Base-by-base conservation (phyloP, 1,140 invertebrate species). In the Copidosoma floridanum region DNA sequence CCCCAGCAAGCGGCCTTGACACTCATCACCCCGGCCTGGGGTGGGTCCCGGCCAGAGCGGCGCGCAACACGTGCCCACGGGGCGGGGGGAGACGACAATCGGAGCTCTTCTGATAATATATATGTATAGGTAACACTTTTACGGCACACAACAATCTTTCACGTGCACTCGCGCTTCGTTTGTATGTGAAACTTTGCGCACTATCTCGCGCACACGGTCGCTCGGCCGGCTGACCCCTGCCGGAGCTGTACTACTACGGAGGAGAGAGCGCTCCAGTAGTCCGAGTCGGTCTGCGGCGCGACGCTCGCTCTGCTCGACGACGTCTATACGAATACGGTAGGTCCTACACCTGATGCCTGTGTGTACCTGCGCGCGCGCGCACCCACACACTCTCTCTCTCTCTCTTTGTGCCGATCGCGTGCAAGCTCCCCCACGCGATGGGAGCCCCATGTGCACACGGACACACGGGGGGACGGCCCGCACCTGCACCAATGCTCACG, bases 271-370 rank as follows among this genome's bases (percentile, higher is more conserved):
- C 56, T 27, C 27, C 61, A 74, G 65, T 71, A 64, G 66, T 68
- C 56, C 24, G 57, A 57, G 65, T 73, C 71, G 69, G 72, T 56
- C 46, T 62, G 53, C 53, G 46, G 18, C 4, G 26, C 46, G 54
- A 20, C 43, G 65, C 69, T 69, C 65, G 62, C 66, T 69, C 18
- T 23, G 35, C 11, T 21, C 6, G 29, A 37, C 12, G 47, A n/a
- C n/a, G n/a, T n/a, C n/a, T 18, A 18, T 18, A 18, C 40, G 40
- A 41, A 6, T 35, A 14, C 6, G 32, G 7, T 6, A 35, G n/a
- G n/a, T n/a, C n/a, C n/a, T n/a, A n/a, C n/a, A n/a, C n/a, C n/a
- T n/a, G n/a, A n/a, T n/a, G n/a, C n/a, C n/a, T n/a, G n/a, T 21
- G 3, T 21, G 35, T 37, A 20, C 27, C 32, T 40, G 26, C 51